These are phyloP conservation scores for Drosophila sp. DNA, from an alignment of 1,140 invertebrate species.

Conservation along the genomic window DNA sequence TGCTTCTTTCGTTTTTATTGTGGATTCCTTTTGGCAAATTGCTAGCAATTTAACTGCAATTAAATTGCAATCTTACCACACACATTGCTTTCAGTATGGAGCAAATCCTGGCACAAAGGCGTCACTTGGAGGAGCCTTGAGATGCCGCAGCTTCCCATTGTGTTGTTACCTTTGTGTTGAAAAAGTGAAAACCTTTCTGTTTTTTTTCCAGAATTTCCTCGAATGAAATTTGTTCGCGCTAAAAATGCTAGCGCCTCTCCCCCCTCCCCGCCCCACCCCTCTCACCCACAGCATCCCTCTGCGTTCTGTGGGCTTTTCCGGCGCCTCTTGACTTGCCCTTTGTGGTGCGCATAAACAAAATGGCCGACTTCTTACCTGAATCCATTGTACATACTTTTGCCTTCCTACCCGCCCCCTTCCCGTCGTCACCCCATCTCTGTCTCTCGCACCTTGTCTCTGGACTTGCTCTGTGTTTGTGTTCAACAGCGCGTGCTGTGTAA, in stretches of 20 bases:
- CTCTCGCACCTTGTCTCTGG: constrained; percentile 21
- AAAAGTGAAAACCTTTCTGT: constrained; percentile 55
- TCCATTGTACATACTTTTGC: constrained; percentile 32
- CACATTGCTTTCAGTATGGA: constrained; percentile 45
- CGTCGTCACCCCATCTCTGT: constrained; percentile 20
- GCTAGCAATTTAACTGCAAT: constrained; percentile 77
- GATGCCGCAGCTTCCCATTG: constrained; percentile 45
- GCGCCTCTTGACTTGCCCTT: constrained; percentile 69
- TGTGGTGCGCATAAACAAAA: constrained; percentile 71
- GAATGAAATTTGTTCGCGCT: constrained; percentile 73
- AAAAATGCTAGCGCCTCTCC: constrained; percentile 53
- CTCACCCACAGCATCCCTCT: neutral
- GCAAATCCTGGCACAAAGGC: constrained; percentile 62
- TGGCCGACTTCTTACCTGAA: constrained; percentile 68
- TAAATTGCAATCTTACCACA: constrained; percentile 79
- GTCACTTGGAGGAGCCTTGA: constrained; percentile 28
- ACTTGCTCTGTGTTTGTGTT: constrained; percentile 14
- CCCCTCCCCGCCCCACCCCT: neutral
- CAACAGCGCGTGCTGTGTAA: constrained; percentile 70
- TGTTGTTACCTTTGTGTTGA: constrained; percentile 59
- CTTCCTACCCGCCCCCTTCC: neutral
- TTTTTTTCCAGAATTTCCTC: constrained; percentile 57
- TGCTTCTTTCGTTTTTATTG: constrained; percentile 13
- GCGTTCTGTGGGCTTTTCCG: constrained; percentile 41
- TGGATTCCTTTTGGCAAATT: constrained; percentile 42